These are phyloP conservation scores for Seriola rivoliana DNA, from an alignment of 2,113 vertebrate species.

Conservation along the genomic window DNA sequence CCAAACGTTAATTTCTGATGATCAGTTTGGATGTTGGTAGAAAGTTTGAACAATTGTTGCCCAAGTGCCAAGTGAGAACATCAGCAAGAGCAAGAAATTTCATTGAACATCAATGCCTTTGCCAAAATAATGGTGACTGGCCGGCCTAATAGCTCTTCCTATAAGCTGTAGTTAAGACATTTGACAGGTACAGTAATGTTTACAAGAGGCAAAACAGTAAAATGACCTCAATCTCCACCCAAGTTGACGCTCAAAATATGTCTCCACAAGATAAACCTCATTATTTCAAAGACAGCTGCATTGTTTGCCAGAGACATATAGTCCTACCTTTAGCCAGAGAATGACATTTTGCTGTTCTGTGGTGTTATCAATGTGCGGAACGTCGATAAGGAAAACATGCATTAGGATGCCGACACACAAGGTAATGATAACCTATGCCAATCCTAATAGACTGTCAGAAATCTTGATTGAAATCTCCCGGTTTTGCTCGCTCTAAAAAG, in stretches of 20 bases:
- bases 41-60: not conserved
- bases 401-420: slow-evolving; percentile 80
- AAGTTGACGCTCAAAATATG: slow-evolving; percentile 18
- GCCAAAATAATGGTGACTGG: not conserved
- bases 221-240: slow-evolving; percentile 29
- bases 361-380: slow-evolving; percentile 75
- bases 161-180: not conserved
- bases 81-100: not conserved
- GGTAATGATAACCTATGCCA: slow-evolving; percentile 85
- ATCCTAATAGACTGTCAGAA: slow-evolving; percentile 82
- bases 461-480: slow-evolving; percentile 86
- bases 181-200: slow-evolving; percentile 33
- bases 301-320: slow-evolving; percentile 70
- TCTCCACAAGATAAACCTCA: slow-evolving; percentile 56
- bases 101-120: not conserved
- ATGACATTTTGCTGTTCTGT: slow-evolving; percentile 72
- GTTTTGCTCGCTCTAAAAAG: slow-evolving; percentile 70
- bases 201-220: slow-evolving; percentile 21
- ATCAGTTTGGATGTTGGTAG: not conserved
- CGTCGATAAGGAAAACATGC: slow-evolving; percentile 82
- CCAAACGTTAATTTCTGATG: not conserved
- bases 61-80: too few relatives aligned
- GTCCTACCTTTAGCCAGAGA: slow-evolving; percentile 53
- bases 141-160: not conserved
- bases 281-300: slow-evolving; percentile 64